Evolutionary conservation across 2,888 invertebrate genomes (phyloP).

Genomic region (Phaonia tiefii): DNA sequence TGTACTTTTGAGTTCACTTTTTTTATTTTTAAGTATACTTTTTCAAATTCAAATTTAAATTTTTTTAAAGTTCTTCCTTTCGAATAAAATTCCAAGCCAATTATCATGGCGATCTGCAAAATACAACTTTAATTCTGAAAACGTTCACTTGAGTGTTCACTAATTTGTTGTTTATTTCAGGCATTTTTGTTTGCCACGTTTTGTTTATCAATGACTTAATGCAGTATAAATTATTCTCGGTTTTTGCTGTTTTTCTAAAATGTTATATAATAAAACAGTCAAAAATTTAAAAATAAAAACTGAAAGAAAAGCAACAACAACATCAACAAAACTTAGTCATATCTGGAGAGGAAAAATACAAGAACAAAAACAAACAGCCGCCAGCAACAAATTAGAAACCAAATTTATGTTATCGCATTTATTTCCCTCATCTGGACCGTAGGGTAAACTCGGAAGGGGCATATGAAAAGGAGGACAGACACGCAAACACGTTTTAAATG

Average conservation of each 20-base stretch:
- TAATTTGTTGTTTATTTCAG: too few relatives aligned
- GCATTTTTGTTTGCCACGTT: background rate
- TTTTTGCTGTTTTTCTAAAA: background rate
- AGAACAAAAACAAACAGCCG: background rate
- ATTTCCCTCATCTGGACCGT: too few relatives aligned
- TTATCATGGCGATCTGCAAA: too few relatives aligned
- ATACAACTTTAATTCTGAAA: slow-evolving; percentile 7
- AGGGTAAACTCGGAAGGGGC: too few relatives aligned
- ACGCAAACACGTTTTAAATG: too few relatives aligned
- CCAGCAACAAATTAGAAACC: slow-evolving; percentile 3
- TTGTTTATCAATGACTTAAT: slow-evolving; percentile 48
- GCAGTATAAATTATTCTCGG: slow-evolving; percentile 17
- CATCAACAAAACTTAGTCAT: slow-evolving; percentile 22
- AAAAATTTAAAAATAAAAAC: background rate
- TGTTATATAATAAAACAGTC: slow-evolving; percentile 40
- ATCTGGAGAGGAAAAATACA: background rate
- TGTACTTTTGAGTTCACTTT: too few relatives aligned
- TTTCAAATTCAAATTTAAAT: too few relatives aligned
- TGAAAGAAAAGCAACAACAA: background rate
- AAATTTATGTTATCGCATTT: slow-evolving; percentile 5
- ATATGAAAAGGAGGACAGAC: too few relatives aligned
- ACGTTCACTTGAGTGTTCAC: too few relatives aligned
- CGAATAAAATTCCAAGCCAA: too few relatives aligned
- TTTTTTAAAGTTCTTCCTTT: too few relatives aligned
- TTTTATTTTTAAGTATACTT: too few relatives aligned